Conservation (phyloP, 1,140 invertebrate genomes). For the Aphidius ervi region DNA sequence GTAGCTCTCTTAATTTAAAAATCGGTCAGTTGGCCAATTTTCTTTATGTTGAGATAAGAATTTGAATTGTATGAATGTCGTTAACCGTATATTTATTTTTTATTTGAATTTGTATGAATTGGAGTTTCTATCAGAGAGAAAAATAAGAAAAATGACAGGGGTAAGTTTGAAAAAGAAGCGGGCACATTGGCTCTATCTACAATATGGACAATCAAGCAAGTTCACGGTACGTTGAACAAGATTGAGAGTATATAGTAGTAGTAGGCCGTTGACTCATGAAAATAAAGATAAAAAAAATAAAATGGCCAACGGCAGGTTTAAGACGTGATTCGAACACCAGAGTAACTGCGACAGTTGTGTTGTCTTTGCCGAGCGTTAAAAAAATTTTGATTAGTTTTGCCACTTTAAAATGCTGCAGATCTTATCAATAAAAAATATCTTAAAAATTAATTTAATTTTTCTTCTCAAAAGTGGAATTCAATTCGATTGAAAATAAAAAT, state of each 20-base stretch:
- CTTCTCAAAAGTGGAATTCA: too few species aligned
- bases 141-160: too few species aligned
- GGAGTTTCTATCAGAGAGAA: too few species aligned
- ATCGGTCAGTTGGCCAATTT: too few species aligned
- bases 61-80: too few species aligned
- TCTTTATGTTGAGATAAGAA: too few species aligned
- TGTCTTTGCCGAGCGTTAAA: slow-evolving; percentile 11
- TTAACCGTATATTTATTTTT: too few species aligned
- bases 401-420: slow-evolving; percentile 4
- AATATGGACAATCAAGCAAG: slow-evolving; percentile 50
- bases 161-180: neutral
- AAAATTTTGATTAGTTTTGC: slow-evolving; percentile 4
- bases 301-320: slow-evolving; percentile 33
- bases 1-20: too few species aligned
- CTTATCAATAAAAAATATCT: too few species aligned
- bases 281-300: neutral
- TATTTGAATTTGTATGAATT: too few species aligned
- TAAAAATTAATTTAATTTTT: too few species aligned
- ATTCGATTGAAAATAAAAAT: too few species aligned
- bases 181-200: slow-evolving; percentile 27
- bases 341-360: slow-evolving; percentile 45
- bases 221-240: slow-evolving; percentile 41
- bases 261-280: slow-evolving; percentile 14
- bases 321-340: slow-evolving; percentile 46
- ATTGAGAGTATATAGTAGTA: slow-evolving; percentile 18